phyloP scores from a whole-genome alignment of 2,888 invertebrate species.

The Calameuta pallipes region DNA sequence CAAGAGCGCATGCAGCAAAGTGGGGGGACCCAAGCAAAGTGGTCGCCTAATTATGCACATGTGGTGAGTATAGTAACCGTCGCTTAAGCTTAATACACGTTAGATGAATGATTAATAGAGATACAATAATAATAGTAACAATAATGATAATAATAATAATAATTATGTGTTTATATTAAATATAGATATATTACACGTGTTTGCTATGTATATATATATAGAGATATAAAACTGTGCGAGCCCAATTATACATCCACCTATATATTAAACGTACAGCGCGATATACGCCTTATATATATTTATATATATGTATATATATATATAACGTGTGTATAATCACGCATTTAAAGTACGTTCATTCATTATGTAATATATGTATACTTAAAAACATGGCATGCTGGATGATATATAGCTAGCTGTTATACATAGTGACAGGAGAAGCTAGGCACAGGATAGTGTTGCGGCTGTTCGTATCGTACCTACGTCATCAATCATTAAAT shows the following conservation, averaged over 20 bases:
- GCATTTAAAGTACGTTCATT: conserved; percentile 14
- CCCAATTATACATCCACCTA: conserved; percentile 3
- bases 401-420: conserved; percentile 65
- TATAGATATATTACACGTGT: conserved; percentile 7
- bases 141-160: conserved; percentile 22
- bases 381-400: conserved; percentile 57
- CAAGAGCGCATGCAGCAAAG: conserved; percentile 38
- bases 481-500: conserved; percentile 32
- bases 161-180: conserved; percentile 12
- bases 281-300: neutral
- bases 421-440: conserved; percentile 67
- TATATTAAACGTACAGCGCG: conserved; percentile 1
- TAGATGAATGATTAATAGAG: conserved; percentile 23
- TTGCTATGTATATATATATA: neutral
- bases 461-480: conserved; percentile 57
- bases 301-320: neutral
- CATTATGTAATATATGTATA: conserved; percentile 4
- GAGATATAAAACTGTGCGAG: neutral
- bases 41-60: conserved; percentile 51
- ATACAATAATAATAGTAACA: conserved; percentile 25
- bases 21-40: conserved; percentile 54
- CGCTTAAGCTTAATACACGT: conserved; percentile 28
- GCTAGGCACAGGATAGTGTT: conserved; percentile 66
- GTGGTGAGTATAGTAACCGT: conserved; percentile 36
- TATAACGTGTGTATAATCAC: neutral